A percentile compares a stretch with the other conserved stretches of the same genome.
Conservation (phyloP, 2,113 vertebrate species). For the Epinephelus moara region DNA sequence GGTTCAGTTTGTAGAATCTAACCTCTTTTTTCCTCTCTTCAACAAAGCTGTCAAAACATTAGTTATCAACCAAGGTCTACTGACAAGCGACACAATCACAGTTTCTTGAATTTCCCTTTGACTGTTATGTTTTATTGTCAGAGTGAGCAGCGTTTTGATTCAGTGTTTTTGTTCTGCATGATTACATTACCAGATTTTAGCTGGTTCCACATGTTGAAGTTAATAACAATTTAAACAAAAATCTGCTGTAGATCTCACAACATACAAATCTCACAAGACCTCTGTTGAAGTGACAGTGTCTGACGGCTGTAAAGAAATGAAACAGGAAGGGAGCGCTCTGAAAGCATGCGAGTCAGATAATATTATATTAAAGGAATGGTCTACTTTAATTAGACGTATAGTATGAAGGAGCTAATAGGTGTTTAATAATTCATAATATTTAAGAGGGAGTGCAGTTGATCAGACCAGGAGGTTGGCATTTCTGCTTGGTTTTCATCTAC, state of each 20-base stretch:
- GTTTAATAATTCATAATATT: slow-evolving; percentile 75
- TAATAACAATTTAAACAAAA: slow-evolving; percentile 19
- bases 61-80: slow-evolving; percentile 29
- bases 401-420: slow-evolving; percentile 65
- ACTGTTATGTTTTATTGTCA: slow-evolving; percentile 12
- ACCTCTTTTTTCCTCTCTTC: neutral
- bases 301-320: neutral
- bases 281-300: neutral
- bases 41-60: slow-evolving; percentile 39
- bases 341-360: slow-evolving; percentile 19
- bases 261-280: neutral
- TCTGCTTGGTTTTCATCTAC: slow-evolving; percentile 65
- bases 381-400: slow-evolving; percentile 67
- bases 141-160: slow-evolving; percentile 26
- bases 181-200: slow-evolving; percentile 29
- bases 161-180: slow-evolving; percentile 32
- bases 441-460: slow-evolving; percentile 55
- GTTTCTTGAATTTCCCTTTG: slow-evolving; percentile 13
- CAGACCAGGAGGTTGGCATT: slow-evolving; percentile 29
- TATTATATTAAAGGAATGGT: slow-evolving; percentile 27
- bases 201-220: slow-evolving; percentile 23
- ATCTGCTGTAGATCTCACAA: slow-evolving; percentile 6
- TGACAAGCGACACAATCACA: slow-evolving; percentile 11
- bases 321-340: neutral
- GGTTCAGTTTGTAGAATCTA: slow-evolving; percentile 8